Conservation (phyloP, 2,113 vertebrate species). For the Merops nubicus region DNA sequence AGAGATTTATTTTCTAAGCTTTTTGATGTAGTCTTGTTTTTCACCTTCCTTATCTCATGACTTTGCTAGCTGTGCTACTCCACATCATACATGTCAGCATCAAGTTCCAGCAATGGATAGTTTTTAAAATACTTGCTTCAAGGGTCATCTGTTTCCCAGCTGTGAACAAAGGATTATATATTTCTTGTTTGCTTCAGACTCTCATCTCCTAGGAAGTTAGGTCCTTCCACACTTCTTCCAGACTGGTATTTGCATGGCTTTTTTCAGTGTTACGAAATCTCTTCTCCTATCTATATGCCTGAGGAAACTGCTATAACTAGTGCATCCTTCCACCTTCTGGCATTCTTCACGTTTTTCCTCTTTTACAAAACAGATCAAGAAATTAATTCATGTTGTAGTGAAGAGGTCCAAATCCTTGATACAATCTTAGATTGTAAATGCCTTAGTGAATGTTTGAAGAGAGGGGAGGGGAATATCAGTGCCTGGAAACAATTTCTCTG, state of each 20-base stretch:
- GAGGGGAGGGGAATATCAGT: not conserved
- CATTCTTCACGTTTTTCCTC: not conserved
- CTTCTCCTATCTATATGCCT: too few species aligned
- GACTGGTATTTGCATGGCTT: not conserved
- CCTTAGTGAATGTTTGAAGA: not conserved
- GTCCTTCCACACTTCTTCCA: not conserved
- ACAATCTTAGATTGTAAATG: not conserved
- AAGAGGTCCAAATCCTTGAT: not conserved
- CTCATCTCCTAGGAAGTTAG: not conserved
- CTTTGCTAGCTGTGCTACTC: not conserved
- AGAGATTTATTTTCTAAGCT: not conserved
- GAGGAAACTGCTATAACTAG: not conserved
- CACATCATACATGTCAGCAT: not conserved
- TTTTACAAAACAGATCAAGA: not conserved
- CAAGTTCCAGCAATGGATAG: not conserved
- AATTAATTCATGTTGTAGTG: not conserved
- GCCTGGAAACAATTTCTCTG: not conserved
- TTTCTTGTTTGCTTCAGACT: not conserved
- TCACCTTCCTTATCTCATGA: not conserved
- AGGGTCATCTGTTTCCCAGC: not conserved
- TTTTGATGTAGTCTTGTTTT: not conserved
- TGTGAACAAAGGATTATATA: not conserved
- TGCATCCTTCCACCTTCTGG: not conserved
- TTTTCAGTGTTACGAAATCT: not conserved
- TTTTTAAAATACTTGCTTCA: not conserved